These are phyloP conservation scores for Agrilus cyanescens DNA, from an alignment of 2,888 invertebrate species.

Conservation along the genomic window DNA sequence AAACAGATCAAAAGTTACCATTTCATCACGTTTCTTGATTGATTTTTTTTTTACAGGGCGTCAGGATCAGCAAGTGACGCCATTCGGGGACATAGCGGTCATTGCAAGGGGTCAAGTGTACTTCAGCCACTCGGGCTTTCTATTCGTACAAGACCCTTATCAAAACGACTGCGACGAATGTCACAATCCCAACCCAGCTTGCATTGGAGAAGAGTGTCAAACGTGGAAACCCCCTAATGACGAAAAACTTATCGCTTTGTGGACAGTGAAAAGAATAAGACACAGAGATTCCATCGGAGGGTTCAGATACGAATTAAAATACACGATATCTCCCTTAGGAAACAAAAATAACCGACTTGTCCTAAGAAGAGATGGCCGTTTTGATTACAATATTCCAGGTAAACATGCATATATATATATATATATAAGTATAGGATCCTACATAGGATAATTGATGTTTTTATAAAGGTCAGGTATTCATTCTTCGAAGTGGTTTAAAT, in stretches of 20 bases:
- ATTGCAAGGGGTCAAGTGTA: conserved; percentile 53
- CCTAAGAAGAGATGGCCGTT: conserved; percentile 32
- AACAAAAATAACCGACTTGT: conserved; percentile 26
- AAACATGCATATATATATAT: no score
- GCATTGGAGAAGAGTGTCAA: conserved; percentile 11
- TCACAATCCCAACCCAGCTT: conserved; percentile 21
- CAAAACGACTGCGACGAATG: conserved; percentile 39
- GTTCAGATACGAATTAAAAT: conserved; percentile 52
- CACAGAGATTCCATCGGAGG: conserved; percentile 44
- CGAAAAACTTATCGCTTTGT: conserved; percentile 45
- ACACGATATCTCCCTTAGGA: conserved; percentile 48
- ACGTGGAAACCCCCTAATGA: conserved; percentile 21
- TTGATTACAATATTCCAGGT: conserved; percentile 41
- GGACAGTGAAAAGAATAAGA: conserved; percentile 57
- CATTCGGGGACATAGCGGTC: conserved; percentile 52
- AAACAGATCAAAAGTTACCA: no score
- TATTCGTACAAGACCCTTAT: conserved; percentile 39
- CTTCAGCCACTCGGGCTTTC: conserved; percentile 38
- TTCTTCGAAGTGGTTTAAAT: no score
- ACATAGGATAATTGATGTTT: no score
- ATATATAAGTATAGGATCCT: no score
- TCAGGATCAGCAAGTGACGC: conserved; percentile 33
- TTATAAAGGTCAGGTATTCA: no score
- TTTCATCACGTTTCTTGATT: no score
- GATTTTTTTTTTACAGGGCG: conserved; percentile 8